Evolutionary conservation across 2,888 invertebrate species (phyloP), one percentile per base, ranked within the genome.

Genomic region (Athalia cordata): DNA sequence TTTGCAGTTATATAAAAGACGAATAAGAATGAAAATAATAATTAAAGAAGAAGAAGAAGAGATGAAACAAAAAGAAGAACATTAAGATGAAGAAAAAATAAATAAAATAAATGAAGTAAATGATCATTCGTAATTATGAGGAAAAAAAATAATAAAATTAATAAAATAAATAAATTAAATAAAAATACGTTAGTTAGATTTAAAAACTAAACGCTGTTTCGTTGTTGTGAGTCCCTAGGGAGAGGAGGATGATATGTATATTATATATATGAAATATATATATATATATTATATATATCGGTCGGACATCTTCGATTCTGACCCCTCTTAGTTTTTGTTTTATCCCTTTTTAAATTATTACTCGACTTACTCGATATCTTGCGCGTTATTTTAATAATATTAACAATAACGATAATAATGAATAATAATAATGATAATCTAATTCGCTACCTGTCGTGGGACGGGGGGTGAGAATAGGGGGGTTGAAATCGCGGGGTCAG

Each of bases 1-100:
- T 89, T 90, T 90, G 85, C 89, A 88, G 86, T 86, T 86, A 85
- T 11, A 87, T 81, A 80, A 83, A 8, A 13, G 15, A 62, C n/a
- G 50, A 62, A 80, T 78, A 43, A 75, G 72, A 78, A 13, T 52
- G 72, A 67, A 67, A 68, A 52, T 43, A 81, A 78, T 49, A 77
- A 75, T 80, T 76, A 74, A 70, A 80, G 70, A 66, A 67, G n/a
- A 43, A 70, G 11, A 43, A 8, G 5, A 11, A 29, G 49, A n/a
- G 49, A 3, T n/a, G 13, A 15, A 52, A 52, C 64, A 70, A 74
- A 4, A 29, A 49, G n/a, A 5, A 5, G 13, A 8, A 49, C n/a
- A n/a, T 11, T 8, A 7, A 13, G 43, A n/a, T 49, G 7, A 66
- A 49, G 13, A 6, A 66, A 49, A 43, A 49, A 66, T 3, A 2